Evolutionary conservation across 2,113 vertebrate genomes (phyloP), one percentile per base, ranked within the genome.

Genomic region (Microtus montanus): DNA sequence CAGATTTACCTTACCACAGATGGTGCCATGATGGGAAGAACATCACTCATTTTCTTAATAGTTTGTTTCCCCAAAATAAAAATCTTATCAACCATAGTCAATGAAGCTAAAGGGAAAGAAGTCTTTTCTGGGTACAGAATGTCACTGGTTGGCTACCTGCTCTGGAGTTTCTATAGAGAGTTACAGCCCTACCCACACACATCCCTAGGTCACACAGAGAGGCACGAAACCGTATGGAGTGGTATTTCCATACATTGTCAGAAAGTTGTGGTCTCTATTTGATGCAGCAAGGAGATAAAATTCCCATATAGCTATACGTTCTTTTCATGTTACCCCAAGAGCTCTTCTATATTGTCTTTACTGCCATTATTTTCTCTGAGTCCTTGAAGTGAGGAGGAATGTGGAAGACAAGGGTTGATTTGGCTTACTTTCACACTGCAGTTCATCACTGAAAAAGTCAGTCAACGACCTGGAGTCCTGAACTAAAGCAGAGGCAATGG

Each of bases 311-410:
- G 70, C 93, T 91, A 68, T 7, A 61, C 5, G 90, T 44, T 70
- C 58, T 94, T 94, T 85, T 93, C 89, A 68, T 93, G 83, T 84
- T 71, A 87, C 35, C 61, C 15, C 14, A 52, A 49, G 58, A n/a
- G 35, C 77, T 93, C 7, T 61, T 28, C 52, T 88, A 0, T 22
- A 85, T 35, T 61, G 22, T 35, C 9, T n/a, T 61, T 66, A 92
- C 82, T 61, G 92, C 38, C 2, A 90, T 49, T 44, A 54, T 87
- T 84, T 77, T n/a, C 20, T 26, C 54, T 12, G 38, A 5, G 80
- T 61, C 41, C 49, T 61, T 19, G 38, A 79, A 66, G 54, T 54
- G 66, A 87, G 66, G n/a, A 93, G 58, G 26, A 9, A 73, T 47
- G 19, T 38, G 38, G 58, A 73, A 30, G 58, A 58, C 28, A 64